Conservation (phyloP, 2,113 vertebrate species). For the Ciconia stormi region DNA sequence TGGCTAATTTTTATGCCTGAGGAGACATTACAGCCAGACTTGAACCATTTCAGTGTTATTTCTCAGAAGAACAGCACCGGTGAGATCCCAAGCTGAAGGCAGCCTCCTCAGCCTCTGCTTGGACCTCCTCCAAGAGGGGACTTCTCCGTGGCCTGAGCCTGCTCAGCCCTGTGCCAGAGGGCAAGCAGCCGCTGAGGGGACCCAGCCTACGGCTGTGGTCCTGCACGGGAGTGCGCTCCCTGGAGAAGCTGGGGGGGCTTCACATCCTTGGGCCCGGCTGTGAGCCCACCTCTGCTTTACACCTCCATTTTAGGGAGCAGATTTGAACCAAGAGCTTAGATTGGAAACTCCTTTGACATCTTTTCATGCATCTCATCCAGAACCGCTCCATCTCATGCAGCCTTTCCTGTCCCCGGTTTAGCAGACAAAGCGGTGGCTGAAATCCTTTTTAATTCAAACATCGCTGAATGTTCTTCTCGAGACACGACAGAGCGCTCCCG, state of each 20-base stretch:
- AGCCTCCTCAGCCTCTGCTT: background rate
- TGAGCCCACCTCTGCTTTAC: background rate
- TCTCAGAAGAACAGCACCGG: background rate
- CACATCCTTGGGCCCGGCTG: background rate
- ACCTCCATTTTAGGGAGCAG: background rate
- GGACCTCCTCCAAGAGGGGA: background rate
- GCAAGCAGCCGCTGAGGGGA: background rate
- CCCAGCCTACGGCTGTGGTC: background rate
- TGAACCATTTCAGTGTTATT: background rate
- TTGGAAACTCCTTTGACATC: background rate
- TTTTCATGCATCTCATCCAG: background rate
- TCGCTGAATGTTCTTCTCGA: background rate
- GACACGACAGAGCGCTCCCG: background rate
- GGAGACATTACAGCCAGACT: background rate
- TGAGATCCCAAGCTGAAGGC: background rate
- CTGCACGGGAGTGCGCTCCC: rapidly evolving
- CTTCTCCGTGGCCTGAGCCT: background rate
- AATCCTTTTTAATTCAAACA: slow-evolving; percentile 53
- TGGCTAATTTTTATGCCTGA: background rate
- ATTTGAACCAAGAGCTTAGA: background rate
- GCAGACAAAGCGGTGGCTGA: slow-evolving; percentile 7
- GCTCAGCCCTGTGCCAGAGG: background rate
- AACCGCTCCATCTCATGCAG: background rate
- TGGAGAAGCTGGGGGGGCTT: background rate
- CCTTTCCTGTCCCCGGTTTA: background rate